phyloP scores from a whole-genome alignment of 2,113 vertebrate genomes.

The Alligator mississippiensis region DNA sequence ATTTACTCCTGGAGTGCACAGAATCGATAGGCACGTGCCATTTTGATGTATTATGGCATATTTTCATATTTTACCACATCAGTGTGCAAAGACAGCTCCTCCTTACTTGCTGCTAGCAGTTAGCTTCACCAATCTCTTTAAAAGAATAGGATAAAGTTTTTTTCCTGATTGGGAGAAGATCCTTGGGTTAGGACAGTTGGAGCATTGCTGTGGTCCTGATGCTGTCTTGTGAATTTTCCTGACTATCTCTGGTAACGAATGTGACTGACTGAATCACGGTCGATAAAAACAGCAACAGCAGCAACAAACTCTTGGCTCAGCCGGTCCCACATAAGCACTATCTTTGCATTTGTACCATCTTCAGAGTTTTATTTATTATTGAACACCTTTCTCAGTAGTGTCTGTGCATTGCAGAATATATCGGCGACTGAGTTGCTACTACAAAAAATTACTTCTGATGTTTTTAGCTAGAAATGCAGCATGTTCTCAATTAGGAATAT shows the following conservation, averaged over 20 bases:
- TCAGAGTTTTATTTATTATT: slow-evolving; percentile 20
- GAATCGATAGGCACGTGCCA: rapidly evolving
- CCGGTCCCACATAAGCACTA: neutral
- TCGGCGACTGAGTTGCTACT: slow-evolving; percentile 29
- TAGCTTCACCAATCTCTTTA: neutral
- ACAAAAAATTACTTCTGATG: slow-evolving; percentile 35
- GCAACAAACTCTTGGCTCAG: neutral
- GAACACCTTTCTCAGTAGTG: neutral
- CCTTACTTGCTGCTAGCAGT: neutral
- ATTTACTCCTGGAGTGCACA: rapidly evolving
- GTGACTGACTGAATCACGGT: neutral
- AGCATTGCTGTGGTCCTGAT: neutral
- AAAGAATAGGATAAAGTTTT: neutral
- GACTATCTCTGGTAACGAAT: neutral
- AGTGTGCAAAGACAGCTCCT: neutral
- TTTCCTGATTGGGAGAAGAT: neutral
- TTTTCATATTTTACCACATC: neutral
- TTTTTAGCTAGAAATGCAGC: neutral
- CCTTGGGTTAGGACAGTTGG: neutral
- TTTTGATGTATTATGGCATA: neutral
- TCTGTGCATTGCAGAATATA: neutral
- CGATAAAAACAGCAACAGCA: neutral
- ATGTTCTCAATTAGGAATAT: neutral
- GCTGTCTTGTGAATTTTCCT: neutral
- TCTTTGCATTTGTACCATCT: neutral